Evolutionary conservation across 2,888 invertebrate species (phyloP), one percentile per base, ranked within the genome.

Genomic region (Mesorhabditis sp.): DNA sequence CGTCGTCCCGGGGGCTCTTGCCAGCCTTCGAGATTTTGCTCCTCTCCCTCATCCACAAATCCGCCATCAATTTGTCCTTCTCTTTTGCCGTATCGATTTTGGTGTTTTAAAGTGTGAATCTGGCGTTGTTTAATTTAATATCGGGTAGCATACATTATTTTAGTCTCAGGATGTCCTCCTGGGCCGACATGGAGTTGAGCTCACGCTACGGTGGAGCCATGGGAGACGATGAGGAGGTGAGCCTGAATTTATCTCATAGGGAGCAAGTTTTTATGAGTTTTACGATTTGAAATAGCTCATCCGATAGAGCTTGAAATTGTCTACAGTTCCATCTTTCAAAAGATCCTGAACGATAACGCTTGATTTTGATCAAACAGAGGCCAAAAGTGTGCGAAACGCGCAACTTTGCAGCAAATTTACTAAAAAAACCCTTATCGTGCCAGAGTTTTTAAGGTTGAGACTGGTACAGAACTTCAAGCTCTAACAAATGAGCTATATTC

Each of bases 21-120:
- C 58, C 58, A 50, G 7, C 58, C n/a, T n/a, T 50, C 58, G n/a
- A 50, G 58, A n/a, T n/a, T 13, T 50, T 50, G 7, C 58, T 13
- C 58, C 58, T 50, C 10, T 13, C n/a, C 58, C n/a, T 50, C 58
- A 13, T 50, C n/a, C n/a, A 10, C 7, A 50, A 13, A 50, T 50
- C 58, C 58, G 28, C 28, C 28, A 28, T 2, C 28, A 28, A 1
- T 28, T 28, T 28, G 28, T 50, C 58, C 7, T 50, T 50, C n/a
- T 50, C 10, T 50, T 13, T 50, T 13, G n/a, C 7, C 58, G 7
- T 50, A 50, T 50, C n/a, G 58, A 50, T 50, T 50, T n/a, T 50
- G n/a, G 58, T 50, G n/a, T 50, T 50, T 50, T 50, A 50, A 50
- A 50, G 58, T 50, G n/a, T n/a, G n/a, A n/a, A n/a, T n/a, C n/a